phyloP scores from a whole-genome alignment of 92 coral and sea anemone genomes.

The Nematostella vectensis region DNA sequence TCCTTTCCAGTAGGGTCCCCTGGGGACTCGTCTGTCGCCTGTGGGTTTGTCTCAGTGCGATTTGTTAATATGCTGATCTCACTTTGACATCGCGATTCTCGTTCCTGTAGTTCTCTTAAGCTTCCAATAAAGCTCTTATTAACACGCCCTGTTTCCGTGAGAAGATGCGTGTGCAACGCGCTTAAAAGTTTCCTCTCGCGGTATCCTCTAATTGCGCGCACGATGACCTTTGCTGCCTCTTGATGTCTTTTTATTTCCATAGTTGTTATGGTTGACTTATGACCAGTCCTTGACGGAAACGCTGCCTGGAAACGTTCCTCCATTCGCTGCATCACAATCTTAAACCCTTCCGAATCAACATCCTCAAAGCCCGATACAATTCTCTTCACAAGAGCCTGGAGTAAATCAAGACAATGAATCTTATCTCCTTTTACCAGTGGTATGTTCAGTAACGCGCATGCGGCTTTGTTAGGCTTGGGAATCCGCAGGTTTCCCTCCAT shows the following conservation, averaged over 20 bases:
- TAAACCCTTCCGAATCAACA: conserved; percentile 58
- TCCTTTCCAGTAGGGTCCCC: too few relatives aligned
- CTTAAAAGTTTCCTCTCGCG: conserved; percentile 45
- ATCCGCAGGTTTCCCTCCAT: conserved; percentile 73
- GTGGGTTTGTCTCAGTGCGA: too few relatives aligned
- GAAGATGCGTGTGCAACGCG: conserved; percentile 20
- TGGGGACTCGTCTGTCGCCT: too few relatives aligned
- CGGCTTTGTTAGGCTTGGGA: conserved; percentile 79
- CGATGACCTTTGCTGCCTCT: conserved; percentile 59
- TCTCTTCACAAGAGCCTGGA: conserved; percentile 78
- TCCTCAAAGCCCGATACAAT: conserved; percentile 76
- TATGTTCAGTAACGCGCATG: conserved; percentile 82
- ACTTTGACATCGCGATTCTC: not conserved
- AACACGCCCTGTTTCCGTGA: not conserved
- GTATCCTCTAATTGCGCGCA: conserved; percentile 60
- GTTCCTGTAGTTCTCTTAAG: not conserved
- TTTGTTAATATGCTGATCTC: conserved; percentile 23
- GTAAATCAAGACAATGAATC: conserved; percentile 82
- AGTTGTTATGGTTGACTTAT: conserved; percentile 59
- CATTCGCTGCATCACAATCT: conserved; percentile 71
- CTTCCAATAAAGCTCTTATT: conserved; percentile 6
- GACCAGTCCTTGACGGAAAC: conserved; percentile 61
- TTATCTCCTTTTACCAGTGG: conserved; percentile 68
- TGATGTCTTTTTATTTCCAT: conserved; percentile 52
- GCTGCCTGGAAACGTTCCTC: conserved; percentile 81